These are phyloP conservation scores for Montipora sp. DNA, from an alignment of 64 coral and sea anemone species.

Conservation along the genomic window DNA sequence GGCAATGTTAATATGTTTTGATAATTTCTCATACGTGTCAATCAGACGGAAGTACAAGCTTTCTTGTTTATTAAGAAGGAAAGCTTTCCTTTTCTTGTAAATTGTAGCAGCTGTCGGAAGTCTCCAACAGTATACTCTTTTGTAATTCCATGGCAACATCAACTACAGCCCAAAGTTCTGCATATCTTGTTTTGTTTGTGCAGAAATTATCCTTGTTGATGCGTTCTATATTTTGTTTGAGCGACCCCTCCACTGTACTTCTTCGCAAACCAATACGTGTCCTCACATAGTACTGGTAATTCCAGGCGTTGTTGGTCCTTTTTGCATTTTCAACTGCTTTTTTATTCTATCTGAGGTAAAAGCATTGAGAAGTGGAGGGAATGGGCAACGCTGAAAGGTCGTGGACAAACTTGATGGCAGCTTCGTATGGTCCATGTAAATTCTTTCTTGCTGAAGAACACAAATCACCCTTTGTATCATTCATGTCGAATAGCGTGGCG, in stretches of 20 bases:
- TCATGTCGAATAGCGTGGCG: too few species aligned
- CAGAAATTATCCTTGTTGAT: not conserved
- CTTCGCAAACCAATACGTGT: not conserved
- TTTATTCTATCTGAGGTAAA: too few species aligned
- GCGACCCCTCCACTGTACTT: not conserved
- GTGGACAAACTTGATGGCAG: too few species aligned
- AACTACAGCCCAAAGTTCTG: not conserved
- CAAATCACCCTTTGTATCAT: too few species aligned
- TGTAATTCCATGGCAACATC: not conserved
- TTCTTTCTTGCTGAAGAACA: too few species aligned
- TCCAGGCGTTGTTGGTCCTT: not conserved
- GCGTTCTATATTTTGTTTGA: not conserved
- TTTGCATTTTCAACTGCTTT: not conserved
- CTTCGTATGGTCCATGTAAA: too few species aligned
- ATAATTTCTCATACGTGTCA: not conserved
- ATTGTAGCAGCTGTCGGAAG: not conserved
- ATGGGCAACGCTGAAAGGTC: too few species aligned
- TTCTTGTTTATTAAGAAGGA: not conserved
- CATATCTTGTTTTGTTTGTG: constrained; percentile 1
- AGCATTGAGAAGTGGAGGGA: too few species aligned
- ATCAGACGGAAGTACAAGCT: not conserved
- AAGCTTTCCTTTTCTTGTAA: not conserved
- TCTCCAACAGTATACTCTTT: not conserved
- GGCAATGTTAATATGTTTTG: not conserved
- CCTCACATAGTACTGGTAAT: not conserved